Evolutionary conservation across 2,797 vertebrate species (phyloP), one percentile per base, ranked within the genome.

Genomic region (Valencia hispanica): DNA sequence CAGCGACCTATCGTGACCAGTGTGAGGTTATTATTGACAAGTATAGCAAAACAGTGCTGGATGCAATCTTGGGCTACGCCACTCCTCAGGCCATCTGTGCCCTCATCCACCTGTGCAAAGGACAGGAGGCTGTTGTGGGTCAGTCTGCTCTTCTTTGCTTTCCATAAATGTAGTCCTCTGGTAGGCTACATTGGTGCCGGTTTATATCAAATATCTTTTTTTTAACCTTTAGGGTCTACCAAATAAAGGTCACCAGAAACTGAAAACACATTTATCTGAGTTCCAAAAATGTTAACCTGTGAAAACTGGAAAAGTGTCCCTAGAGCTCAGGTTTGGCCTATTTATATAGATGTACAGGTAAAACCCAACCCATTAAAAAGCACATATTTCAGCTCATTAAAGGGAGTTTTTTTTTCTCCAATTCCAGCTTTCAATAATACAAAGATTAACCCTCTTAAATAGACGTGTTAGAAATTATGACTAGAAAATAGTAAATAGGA

Each of bases 71-170:
- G 63, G 77, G 82, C 48, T 80, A 88, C 5, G 87, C 94, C 79
- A 94, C 93, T 0, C 96, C 97, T 0, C 87, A 95, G 77, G 70
- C 95, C 87, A 88, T 98, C 85, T 99, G 98, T 0, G 80, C 87
- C 36, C 89, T 96, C 5, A 32, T 98, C 32, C 90, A 90, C 27
- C 22, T 93, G 77, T 98, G 97, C 11, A 72, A 87, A 48, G 70
- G 68, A 0, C 80, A 90, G 36, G 91, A 93, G 0, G 34, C 22
- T 0, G 2, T 43, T 14, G n/a, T 77, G 1, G 94, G 94, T 95
- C 74, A 89, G 91, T 88, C 47, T 43, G 14, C 12, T 3, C 72
- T 32, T 32, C 11, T 2, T 14, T 15, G 27, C 41, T 74, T 32
- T 45, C 18, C 36, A 18, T 17, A 34, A 32, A 61, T 20, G 6